Evolutionary conservation across 2,888 invertebrate genomes (phyloP).

Genomic region (Agrilus cyanescens): DNA sequence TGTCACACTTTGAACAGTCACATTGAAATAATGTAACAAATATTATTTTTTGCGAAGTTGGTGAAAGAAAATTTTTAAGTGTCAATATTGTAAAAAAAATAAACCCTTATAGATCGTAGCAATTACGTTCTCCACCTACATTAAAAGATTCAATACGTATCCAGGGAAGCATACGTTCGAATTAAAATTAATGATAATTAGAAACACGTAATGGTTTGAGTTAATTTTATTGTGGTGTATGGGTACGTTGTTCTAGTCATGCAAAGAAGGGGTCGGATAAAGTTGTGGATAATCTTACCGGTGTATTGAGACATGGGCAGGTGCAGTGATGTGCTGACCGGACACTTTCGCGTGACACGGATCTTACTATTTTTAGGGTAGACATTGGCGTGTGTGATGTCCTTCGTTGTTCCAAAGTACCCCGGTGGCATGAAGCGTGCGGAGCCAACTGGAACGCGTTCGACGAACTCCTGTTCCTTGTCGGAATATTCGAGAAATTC

Average conservation of each 20-base stretch:
- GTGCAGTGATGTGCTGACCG: constrained; percentile 59
- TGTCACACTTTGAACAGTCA: too few species aligned
- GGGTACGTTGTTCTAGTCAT: background rate
- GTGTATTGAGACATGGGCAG: constrained; percentile 42
- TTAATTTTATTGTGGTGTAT: too few species aligned
- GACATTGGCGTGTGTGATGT: constrained; percentile 72
- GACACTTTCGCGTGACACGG: constrained; percentile 73
- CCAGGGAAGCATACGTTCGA: too few species aligned
- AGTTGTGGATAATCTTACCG: constrained; percentile 27
- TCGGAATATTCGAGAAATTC: constrained; percentile 32
- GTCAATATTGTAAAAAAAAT: too few species aligned
- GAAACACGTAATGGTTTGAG: too few species aligned
- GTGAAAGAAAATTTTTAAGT: too few species aligned
- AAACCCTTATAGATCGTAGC: too few species aligned
- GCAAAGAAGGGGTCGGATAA: background rate
- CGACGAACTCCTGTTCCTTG: constrained; percentile 48
- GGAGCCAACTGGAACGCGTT: constrained; percentile 56
- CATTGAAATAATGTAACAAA: too few species aligned
- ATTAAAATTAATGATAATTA: too few species aligned
- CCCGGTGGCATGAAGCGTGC: constrained; percentile 47
- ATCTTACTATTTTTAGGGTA: constrained; percentile 66
- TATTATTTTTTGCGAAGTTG: too few species aligned
- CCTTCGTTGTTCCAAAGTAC: constrained; percentile 56
- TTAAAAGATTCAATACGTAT: too few species aligned
- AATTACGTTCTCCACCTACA: too few species aligned